Percentiles rank a stretch among this genome's conserved stretches.
These are phyloP conservation scores for Parasteatoda tepidariorum DNA, from an alignment of 1,140 invertebrate species.

Conservation along the genomic window DNA sequence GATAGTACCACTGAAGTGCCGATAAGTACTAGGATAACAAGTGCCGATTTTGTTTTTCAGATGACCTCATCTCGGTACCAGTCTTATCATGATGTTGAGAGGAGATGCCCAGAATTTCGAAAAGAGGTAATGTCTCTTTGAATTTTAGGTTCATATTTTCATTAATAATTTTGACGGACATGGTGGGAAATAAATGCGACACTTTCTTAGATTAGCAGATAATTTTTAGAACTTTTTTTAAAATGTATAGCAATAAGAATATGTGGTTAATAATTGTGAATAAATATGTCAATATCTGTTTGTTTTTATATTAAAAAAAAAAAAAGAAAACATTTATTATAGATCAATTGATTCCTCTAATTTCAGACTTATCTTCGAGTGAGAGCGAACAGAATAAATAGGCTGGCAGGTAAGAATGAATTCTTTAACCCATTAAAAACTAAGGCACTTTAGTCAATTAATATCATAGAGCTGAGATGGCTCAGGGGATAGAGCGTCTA, in stretches of 20 bases:
- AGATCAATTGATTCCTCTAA: not conserved
- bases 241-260: too few relatives aligned
- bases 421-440: not conserved
- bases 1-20: too few relatives aligned
- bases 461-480: too few relatives aligned
- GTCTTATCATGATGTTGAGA: conserved; percentile 46
- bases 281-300: not conserved
- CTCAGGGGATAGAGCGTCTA: too few relatives aligned
- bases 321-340: not conserved
- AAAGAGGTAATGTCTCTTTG: conserved; percentile 35
- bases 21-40: too few relatives aligned
- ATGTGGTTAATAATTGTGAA: too few relatives aligned
- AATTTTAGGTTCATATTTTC: not conserved
- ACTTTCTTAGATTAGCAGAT: too few relatives aligned
- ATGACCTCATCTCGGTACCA: not conserved
- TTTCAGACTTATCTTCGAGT: conserved; percentile 59
- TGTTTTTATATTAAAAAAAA: not conserved
- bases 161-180: too few relatives aligned
- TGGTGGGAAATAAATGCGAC: too few relatives aligned
- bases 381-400: conserved; percentile 44
- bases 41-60: conserved; percentile 17
- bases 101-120: conserved; percentile 51
- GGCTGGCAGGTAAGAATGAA: conserved; percentile 43
- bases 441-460: too few relatives aligned
- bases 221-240: too few relatives aligned